Percentiles rank a stretch among this genome's conserved stretches.
Conservation (phyloP, 1,140 invertebrate genomes). For the Drosophila erecta region DNA sequence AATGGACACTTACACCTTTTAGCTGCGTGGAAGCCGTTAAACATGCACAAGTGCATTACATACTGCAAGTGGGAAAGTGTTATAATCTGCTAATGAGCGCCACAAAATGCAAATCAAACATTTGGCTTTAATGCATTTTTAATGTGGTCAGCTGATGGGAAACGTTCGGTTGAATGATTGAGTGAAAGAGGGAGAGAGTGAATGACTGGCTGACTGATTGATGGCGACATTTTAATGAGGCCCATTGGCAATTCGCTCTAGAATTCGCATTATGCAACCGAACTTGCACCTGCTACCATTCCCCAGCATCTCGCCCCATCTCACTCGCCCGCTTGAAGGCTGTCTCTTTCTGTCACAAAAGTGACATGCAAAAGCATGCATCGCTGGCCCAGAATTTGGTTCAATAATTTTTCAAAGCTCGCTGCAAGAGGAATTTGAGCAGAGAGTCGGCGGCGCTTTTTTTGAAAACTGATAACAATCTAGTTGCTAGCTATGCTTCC, state of each 20-base stretch:
- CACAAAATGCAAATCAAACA: conserved; percentile 56
- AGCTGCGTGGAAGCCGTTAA: not conserved
- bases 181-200: conserved; percentile 25
- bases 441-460: conserved; percentile 45
- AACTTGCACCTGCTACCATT: conserved; percentile 33
- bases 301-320: not conserved
- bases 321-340: not conserved
- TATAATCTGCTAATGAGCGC: conserved; percentile 35
- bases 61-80: conserved; percentile 11
- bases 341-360: not conserved
- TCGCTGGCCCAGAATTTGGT: conserved; percentile 42
- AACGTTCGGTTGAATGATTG: conserved; percentile 7
- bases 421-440: conserved; percentile 26
- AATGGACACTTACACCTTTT: conserved; percentile 9
- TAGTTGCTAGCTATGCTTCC: conserved; percentile 25
- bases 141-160: conserved; percentile 40
- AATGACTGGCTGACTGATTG: conserved; percentile 46
- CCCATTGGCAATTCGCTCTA: conserved; percentile 39
- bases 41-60: not conserved
- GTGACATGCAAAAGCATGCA: conserved; percentile 1
- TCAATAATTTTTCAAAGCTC: conserved; percentile 51
- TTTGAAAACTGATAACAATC: conserved; percentile 73
- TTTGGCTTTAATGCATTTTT: conserved; percentile 54
- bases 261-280: conserved; percentile 48
- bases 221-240: conserved; percentile 44